A percentile compares a stretch with the other conserved stretches of the same genome.
These are phyloP conservation scores for Clarias magur DNA, from an alignment of 2,113 vertebrate genomes.

Conservation along the genomic window DNA sequence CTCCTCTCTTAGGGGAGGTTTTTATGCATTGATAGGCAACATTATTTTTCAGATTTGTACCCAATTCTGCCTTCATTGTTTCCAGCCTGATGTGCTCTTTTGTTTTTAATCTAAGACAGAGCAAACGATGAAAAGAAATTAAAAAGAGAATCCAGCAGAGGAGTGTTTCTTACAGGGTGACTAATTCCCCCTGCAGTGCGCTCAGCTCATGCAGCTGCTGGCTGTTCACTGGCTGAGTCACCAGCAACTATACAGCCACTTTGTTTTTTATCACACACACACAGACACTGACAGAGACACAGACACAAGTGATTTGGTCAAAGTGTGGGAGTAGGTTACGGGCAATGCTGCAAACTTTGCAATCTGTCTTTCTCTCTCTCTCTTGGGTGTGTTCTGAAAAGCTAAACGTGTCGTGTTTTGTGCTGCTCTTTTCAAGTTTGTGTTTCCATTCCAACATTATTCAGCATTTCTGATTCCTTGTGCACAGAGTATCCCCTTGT, in stretches of 20 bases:
- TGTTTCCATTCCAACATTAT: neutral
- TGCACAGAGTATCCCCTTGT: neutral
- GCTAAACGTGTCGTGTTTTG: neutral
- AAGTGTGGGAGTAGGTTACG: conserved; percentile 37
- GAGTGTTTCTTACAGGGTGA: neutral
- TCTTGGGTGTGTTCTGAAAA: conserved; percentile 2
- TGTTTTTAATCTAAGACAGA: neutral
- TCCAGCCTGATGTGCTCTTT: neutral
- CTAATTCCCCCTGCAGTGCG: conserved; percentile 32
- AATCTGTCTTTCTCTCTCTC: neutral
- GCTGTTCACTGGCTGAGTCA: conserved; percentile 31
- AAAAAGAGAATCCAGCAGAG: neutral
- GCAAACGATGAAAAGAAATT: neutral
- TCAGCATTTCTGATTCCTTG: neutral
- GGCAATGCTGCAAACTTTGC: conserved; percentile 4
- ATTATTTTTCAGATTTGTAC: neutral
- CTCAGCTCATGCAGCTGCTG: conserved; percentile 32
- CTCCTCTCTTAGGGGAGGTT: neutral
- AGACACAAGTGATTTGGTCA: conserved; percentile 21
- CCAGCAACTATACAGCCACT: conserved; percentile 25
- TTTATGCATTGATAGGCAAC: neutral
- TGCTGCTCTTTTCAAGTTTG: conserved; percentile 5
- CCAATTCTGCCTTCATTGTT: neutral
- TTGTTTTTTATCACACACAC: conserved; percentile 3
- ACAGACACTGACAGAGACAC: conserved; percentile 4